phyloP scores from a whole-genome alignment of 2,888 invertebrate genomes.

The Drosophila monieri region DNA sequence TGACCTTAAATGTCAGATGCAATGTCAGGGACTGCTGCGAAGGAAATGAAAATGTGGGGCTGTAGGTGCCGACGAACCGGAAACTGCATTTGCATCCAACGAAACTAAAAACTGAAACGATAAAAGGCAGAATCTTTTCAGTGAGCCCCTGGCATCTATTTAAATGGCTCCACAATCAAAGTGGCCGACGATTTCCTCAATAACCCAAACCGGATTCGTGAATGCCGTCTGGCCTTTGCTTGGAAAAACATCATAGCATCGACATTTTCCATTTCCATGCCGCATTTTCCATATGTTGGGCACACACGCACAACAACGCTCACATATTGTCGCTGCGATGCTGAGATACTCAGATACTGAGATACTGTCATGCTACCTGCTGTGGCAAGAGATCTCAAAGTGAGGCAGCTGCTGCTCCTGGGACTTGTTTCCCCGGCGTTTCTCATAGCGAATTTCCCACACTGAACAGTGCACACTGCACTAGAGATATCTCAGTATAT shows the following conservation, averaged over 20 bases:
- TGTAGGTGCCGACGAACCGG: constrained; percentile 46
- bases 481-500: constrained; percentile 47
- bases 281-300: constrained; percentile 61
- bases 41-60: constrained; percentile 26
- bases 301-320: constrained; percentile 56
- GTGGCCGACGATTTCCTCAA: constrained; percentile 32
- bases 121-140: constrained; percentile 7
- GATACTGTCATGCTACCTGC: constrained; percentile 23
- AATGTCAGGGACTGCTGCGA: background rate
- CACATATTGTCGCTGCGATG: constrained; percentile 4
- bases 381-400: constrained; percentile 6
- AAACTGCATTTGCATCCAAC: constrained; percentile 41
- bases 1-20: constrained; percentile 40
- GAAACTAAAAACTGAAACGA: constrained; percentile 16
- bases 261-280: constrained; percentile 48
- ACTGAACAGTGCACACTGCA: constrained; percentile 31
- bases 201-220: constrained; percentile 36
- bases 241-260: constrained; percentile 34
- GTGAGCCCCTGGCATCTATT: constrained; percentile 26
- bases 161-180: constrained; percentile 56
- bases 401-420: constrained; percentile 51
- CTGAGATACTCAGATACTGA: background rate
- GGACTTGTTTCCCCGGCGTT: constrained; percentile 47
- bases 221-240: constrained; percentile 14
- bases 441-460: constrained; percentile 74